Evolutionary conservation across 2,888 invertebrate genomes (phyloP).

Genomic region (Dexiosoma caninum): DNA sequence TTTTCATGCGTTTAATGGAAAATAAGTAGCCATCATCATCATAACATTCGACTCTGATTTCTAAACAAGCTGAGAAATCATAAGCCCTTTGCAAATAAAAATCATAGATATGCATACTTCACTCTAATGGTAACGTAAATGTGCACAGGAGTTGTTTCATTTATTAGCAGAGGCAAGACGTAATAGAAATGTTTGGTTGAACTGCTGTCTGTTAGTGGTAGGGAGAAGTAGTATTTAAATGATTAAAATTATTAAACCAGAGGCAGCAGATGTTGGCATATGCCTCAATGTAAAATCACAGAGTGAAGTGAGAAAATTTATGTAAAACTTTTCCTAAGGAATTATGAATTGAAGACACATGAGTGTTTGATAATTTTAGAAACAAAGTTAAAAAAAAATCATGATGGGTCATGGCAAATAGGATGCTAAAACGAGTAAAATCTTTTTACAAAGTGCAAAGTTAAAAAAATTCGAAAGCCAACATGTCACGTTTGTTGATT

Average conservation of each 20-base stretch:
- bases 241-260: constrained; percentile 15
- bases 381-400: no score
- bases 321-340: not conserved
- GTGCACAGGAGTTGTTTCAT: not conserved
- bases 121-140: constrained; percentile 18
- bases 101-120: constrained; percentile 43
- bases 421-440: not conserved
- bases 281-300: not conserved
- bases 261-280: constrained; percentile 1
- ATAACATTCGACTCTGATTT: constrained; percentile 37
- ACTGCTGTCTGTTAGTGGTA: not conserved
- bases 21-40: constrained; percentile 4
- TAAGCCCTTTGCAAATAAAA: constrained; percentile 51
- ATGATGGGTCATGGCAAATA: not conserved
- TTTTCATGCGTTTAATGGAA: constrained; percentile 38
- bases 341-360: not conserved
- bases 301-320: not conserved
- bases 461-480: no score
- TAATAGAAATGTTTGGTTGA: not conserved
- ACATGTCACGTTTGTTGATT: no score
- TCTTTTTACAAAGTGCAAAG: not conserved
- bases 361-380: not conserved
- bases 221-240: constrained; percentile 20
- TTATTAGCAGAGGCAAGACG: not conserved
- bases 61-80: constrained; percentile 40